phyloP scores from a whole-genome alignment of 1,140 invertebrate species.

The Phocides pigmalion region DNA sequence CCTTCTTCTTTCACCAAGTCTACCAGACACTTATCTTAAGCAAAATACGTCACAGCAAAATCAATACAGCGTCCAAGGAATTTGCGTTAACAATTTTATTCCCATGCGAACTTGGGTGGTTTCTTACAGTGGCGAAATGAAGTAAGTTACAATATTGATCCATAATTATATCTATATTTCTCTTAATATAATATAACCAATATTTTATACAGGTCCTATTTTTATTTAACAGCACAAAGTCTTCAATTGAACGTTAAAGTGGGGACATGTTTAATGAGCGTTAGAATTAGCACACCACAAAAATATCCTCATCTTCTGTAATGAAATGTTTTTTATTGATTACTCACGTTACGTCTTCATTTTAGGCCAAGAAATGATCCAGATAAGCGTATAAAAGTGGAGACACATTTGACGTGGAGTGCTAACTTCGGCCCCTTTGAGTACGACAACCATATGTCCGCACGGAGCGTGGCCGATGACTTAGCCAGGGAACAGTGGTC shows the following conservation, averaged over 20 bases:
- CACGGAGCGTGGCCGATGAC: conserved; percentile 84
- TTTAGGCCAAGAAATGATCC: conserved; percentile 57
- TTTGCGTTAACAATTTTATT: conserved; percentile 83
- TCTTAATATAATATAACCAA: no score
- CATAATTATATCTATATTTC: no score
- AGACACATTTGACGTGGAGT: conserved; percentile 82
- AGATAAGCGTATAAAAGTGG: conserved; percentile 67
- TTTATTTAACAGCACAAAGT: no score
- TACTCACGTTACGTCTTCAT: conserved; percentile 8
- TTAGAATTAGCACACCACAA: no score
- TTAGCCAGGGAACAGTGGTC: conserved; percentile 88
- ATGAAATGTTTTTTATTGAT: no score
- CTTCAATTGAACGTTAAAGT: no score
- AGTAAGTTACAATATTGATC: conserved; percentile 73
- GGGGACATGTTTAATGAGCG: no score
- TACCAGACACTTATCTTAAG: conserved; percentile 86
- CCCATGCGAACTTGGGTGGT: conserved; percentile 88
- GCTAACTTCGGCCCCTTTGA: conserved; percentile 84
- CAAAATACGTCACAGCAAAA: conserved; percentile 79
- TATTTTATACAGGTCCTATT: no score
- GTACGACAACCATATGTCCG: conserved; percentile 87
- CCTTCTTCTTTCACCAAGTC: conserved; percentile 84
- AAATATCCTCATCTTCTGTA: no score
- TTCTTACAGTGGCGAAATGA: conserved; percentile 86
- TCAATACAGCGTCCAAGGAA: conserved; percentile 86